Evolutionary conservation across 2,113 vertebrate species (phyloP).

Genomic region (Morone chrysops): DNA sequence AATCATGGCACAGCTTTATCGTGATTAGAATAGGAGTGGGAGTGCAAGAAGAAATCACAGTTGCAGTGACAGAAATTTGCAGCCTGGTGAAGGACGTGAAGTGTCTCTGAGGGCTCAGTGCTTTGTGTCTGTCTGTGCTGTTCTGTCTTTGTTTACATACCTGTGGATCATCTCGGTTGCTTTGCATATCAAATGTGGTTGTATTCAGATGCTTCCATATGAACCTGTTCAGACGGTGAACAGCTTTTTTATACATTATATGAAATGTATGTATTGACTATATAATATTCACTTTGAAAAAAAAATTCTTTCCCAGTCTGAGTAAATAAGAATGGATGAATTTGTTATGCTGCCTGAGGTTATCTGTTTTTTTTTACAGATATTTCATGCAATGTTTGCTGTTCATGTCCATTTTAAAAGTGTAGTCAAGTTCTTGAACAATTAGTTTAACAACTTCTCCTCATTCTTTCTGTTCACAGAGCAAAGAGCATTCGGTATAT

Average conservation of each 20-base stretch:
- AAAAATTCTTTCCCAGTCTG: neutral
- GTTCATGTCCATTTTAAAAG: neutral
- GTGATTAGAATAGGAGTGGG: neutral
- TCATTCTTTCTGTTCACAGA: conserved; percentile 83
- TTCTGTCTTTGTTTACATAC: neutral
- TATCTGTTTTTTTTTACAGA: neutral
- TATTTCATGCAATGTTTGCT: neutral
- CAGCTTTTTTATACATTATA: neutral
- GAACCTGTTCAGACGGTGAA: neutral
- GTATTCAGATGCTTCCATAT: conserved; percentile 3
- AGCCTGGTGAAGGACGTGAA: too few relatives aligned
- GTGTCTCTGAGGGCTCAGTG: conserved; percentile 8
- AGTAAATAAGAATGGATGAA: too few relatives aligned
- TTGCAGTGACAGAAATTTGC: neutral
- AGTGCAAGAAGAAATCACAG: conserved; percentile 4
- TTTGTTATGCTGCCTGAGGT: neutral
- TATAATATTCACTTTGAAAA: neutral
- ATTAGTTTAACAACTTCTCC: neutral
- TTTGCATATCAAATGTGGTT: conserved; percentile 19
- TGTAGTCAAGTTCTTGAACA: neutral
- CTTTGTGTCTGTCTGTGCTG: conserved; percentile 34
- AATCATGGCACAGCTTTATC: neutral
- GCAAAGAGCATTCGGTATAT: conserved; percentile 83
- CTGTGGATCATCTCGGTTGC: neutral
- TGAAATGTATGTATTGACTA: neutral